Base-by-base conservation (phyloP, 2,888 invertebrate genomes). In the Parnassius orleans region DNA sequence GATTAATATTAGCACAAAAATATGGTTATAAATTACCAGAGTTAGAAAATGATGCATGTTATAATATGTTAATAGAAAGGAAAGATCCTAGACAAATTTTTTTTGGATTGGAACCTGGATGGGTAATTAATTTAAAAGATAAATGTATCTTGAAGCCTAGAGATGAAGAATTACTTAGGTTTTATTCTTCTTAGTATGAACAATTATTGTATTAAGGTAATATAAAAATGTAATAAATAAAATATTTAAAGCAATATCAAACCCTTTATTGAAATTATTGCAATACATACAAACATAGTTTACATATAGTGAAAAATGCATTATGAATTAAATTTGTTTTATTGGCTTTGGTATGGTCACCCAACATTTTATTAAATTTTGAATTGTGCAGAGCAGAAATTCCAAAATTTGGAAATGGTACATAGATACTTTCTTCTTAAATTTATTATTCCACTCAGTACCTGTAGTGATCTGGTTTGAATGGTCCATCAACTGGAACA, bases 391-490 rank as follows among this genome's bases (percentile, higher is more conserved):
- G 53, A 24, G 48, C 47, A 24, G 43, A 14, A 57, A 19, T 50
- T 57, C 10, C 33, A 19, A 51, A 50, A 14, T 57, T 15, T 15
- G 1, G n/a, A 12, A 46, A 46, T 12, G 11, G 11, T 12, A 46
- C 46, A 46, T 46, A 7, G 7, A 33, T 7, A 33, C 33, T 33
- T 46, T 46, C 7, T 12, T n/a, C n/a, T 12, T 46, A 46, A 46
- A 46, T 46, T 46, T 46, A 12, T 2, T 46, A 12, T 7, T 92
- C 19, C 19, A 19, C 19, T 19, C 94, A 99, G 90, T 99, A 99
- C 92, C 99, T 94, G 90, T 99, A 99, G 87, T 98, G 96, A 66
- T 98, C 98, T 56, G 99, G 98, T 88, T 99, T 99, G 93, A 94
- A 99, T 57, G 99, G 99, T 53, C 99, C 99, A 61, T 95, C 95